A percentile compares a stretch with the other conserved stretches of the same genome.
Evolutionary conservation across 2,888 invertebrate species (phyloP).

Genomic region (Noctua pronuba): DNA sequence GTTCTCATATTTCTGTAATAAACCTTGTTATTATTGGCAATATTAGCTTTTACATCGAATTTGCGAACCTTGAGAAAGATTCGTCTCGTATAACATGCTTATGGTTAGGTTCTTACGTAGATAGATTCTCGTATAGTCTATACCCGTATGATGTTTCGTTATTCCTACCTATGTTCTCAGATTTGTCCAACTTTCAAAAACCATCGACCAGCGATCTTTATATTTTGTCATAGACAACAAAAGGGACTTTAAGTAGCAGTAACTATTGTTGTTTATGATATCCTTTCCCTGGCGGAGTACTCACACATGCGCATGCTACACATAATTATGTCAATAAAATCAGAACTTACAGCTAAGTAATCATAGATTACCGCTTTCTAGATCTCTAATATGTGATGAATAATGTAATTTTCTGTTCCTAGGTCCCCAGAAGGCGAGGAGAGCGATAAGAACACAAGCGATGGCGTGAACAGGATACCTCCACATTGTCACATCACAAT

Average conservation of each 20-base stretch:
- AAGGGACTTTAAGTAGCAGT: neutral
- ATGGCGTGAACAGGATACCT: slow-evolving; percentile 90
- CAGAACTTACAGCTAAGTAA: neutral
- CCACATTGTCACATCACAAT: slow-evolving; percentile 98
- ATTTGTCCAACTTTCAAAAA: neutral
- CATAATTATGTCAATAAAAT: neutral
- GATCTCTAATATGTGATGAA: neutral
- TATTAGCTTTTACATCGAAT: slow-evolving; percentile 5
- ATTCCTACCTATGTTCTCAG: neutral
- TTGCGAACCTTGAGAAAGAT: neutral
- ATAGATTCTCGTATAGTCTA: neutral
- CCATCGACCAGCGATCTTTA: neutral
- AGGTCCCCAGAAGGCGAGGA: slow-evolving; percentile 85
- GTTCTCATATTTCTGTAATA: slow-evolving; percentile 23
- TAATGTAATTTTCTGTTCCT: slow-evolving; percentile 56
- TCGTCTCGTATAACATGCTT: neutral
- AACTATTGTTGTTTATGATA: neutral
- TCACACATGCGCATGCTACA: neutral
- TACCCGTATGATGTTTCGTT: neutral
- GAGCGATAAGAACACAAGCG: slow-evolving; percentile 83
- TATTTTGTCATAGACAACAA: neutral
- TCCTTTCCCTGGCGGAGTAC: neutral
- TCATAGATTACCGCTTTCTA: neutral
- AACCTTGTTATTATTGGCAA: slow-evolving; percentile 6
- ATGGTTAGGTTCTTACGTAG: neutral